phyloP scores from a whole-genome alignment of 2,113 vertebrate genomes.

The Trichechus manatus region DNA sequence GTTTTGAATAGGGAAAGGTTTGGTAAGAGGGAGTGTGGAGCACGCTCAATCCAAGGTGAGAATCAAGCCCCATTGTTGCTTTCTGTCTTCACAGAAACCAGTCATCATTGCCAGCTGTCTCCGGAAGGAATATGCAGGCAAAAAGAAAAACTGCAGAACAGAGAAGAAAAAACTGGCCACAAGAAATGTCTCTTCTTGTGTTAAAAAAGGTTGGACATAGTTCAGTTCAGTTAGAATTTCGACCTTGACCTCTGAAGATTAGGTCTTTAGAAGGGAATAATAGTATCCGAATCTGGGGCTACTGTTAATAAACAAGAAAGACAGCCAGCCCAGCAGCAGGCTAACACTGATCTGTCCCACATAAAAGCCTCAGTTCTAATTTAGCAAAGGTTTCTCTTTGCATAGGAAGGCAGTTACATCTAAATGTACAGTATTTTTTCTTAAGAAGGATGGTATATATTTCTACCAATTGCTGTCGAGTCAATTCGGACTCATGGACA shows the following conservation, averaged over 20 bases:
- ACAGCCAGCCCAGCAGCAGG: fast-evolving
- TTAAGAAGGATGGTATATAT: not conserved
- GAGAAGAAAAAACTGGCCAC: slow-evolving; percentile 90
- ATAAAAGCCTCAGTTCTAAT: not conserved
- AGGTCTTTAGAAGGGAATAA: not conserved
- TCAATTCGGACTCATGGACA: no score
- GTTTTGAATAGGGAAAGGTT: not conserved
- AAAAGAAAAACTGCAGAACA: slow-evolving; percentile 86
- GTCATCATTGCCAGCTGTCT: slow-evolving; percentile 90
- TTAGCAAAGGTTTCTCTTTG: not conserved
- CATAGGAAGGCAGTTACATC: not conserved
- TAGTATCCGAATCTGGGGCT: no score
- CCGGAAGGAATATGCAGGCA: slow-evolving; percentile 91
- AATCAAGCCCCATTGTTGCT: not conserved
- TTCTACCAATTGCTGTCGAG: not conserved
- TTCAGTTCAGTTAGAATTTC: not conserved
- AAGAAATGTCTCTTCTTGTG: slow-evolving; percentile 93
- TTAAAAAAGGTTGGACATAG: slow-evolving; percentile 92
- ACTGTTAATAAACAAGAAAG: fast-evolving
- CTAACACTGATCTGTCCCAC: not conserved
- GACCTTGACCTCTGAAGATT: not conserved
- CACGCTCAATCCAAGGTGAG: not conserved
- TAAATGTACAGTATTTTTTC: not conserved
- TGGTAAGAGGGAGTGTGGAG: fast-evolving
- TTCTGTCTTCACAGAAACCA: slow-evolving; percentile 87